A percentile compares a stretch with the other conserved stretches of the same genome.
These are phyloP conservation scores for Phocoena sinus DNA, from an alignment of 2,113 vertebrate species.

Conservation along the genomic window DNA sequence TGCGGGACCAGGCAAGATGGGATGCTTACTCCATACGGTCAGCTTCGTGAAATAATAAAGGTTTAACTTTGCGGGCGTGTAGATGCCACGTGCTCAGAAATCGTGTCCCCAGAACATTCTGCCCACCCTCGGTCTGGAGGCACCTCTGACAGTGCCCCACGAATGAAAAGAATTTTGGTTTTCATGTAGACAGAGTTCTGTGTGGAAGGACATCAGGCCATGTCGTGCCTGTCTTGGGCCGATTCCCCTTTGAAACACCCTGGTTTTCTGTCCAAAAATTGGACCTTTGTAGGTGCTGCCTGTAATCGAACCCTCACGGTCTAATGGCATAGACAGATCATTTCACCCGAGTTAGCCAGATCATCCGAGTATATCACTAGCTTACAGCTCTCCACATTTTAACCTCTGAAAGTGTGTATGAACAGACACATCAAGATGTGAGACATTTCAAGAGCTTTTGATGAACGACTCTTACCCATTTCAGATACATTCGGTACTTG, in stretches of 20 bases:
- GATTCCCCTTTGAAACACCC: fast-evolving
- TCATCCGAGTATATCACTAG: not conserved
- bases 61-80: not conserved
- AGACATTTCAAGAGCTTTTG: not conserved
- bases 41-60: not conserved
- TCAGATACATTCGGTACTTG: not conserved
- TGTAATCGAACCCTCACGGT: fast-evolving
- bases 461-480: not conserved
- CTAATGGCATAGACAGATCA: fast-evolving
- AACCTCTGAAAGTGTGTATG: not conserved
- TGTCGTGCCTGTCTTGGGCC: fast-evolving
- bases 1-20: not conserved
- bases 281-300: not conserved
- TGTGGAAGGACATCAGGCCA: no score
- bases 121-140: fast-evolving
- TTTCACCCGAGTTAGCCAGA: not conserved
- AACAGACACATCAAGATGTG: not conserved
- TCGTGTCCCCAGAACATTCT: fast-evolving
- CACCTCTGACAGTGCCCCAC: fast-evolving
- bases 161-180: not conserved
- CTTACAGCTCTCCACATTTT: not conserved
- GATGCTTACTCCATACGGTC: not conserved
- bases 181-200: fast-evolving
- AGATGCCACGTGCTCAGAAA: not conserved
- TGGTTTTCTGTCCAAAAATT: not conserved